phyloP scores from a whole-genome alignment of 2,113 vertebrate genomes.

The Bubo scandiacus region DNA sequence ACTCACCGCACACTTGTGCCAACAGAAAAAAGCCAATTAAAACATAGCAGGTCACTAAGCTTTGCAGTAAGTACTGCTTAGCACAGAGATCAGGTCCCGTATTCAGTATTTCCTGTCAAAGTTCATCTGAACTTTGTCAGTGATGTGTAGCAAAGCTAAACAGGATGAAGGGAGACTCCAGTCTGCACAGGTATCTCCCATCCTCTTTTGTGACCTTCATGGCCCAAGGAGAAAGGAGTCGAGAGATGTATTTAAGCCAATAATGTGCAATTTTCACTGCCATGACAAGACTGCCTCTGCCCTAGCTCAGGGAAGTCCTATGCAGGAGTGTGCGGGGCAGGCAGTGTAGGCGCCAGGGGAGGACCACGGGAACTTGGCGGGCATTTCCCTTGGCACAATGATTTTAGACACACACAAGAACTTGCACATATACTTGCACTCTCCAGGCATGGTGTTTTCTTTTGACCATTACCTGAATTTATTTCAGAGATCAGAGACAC shows the following conservation, averaged over 20 bases:
- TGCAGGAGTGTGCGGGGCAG: accelerated
- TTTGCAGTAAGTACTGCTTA: not conserved
- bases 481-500: not conserved
- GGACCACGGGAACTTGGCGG: accelerated
- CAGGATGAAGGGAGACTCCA: not conserved
- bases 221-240: not conserved
- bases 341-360: not conserved
- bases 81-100: not conserved
- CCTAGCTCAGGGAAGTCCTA: not conserved
- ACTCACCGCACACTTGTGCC: not conserved
- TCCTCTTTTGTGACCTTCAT: not conserved
- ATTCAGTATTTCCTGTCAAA: not conserved
- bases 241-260: not conserved
- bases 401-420: not conserved
- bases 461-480: not conserved
- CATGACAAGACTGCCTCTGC: not conserved
- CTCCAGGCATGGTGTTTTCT: not conserved
- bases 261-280: accelerated
- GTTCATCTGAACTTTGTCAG: not conserved
- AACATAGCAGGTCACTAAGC: not conserved
- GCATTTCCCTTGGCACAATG: not conserved
- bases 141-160: not conserved
- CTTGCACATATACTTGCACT: accelerated
- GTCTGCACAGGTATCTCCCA: not conserved
- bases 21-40: not conserved